Base-by-base conservation (phyloP, 2,888 invertebrate species). In the Epirrita christyi region DNA sequence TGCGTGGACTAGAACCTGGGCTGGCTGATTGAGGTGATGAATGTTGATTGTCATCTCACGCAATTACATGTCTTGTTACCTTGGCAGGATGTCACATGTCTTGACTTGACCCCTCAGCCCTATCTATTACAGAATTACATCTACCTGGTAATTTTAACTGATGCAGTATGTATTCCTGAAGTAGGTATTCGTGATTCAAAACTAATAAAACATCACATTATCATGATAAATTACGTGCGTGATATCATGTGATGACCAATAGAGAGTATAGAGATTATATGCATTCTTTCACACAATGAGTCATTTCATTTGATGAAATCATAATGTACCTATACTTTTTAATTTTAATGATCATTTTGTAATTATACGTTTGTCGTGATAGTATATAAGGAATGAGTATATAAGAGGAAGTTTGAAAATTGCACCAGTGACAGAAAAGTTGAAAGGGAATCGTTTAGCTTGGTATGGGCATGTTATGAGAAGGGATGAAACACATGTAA, bases 241-340 rank as follows among this genome's bases (percentile, higher is more conserved):
- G 52, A 32, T 34, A 14, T 13, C 40, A 45, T 21, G 44, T 48
- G 32, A 42, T 44, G 34, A 43, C 10, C 34, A 44, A 47, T 45
- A 41, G 10, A 11, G 36, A 8, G 36, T 21, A 50, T 5, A 32
- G 32, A 29, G 28, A 46, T 10, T 47, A 51, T 29, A 32, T 13
- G 32, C 47, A 47, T 54, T 54, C 47, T 53, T 14, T 37, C 42
- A 47, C 37, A 54, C 28, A 47, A 47, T 59, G 55, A 57, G 60
- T 55, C 42, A 55, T 40, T n/a, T 37, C 2, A 34, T 32, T 54
- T 62, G 60, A 32, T 66, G 65, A 41, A 41, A 27, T 27, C 15
- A 41, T 15, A 15, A 11, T 37, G 11, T 5, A 11, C 36, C 2
- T 38, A 6, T 7, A 8, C 14, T 38, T 4, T 38, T 38, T 38